phyloP scores from a whole-genome alignment of 1,140 invertebrate species.

The Drosophila neocordata region DNA sequence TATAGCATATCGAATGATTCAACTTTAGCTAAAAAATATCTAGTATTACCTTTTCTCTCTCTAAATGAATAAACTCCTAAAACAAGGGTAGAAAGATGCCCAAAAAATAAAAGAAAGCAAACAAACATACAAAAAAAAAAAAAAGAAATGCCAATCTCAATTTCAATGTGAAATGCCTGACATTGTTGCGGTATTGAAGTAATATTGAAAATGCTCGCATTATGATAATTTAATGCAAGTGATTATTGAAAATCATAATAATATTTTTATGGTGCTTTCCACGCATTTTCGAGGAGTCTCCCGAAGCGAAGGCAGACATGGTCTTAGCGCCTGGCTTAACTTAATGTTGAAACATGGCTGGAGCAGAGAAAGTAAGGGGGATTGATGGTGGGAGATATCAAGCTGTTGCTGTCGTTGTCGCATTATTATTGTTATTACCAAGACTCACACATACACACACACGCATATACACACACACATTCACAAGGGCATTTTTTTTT shows the following conservation, averaged over 20 bases:
- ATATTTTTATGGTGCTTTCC: constrained; percentile 68
- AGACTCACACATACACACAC: constrained; percentile 41
- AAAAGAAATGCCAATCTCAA: constrained; percentile 7
- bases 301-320: constrained; percentile 16
- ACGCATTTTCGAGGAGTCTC: constrained; percentile 28
- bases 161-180: constrained; percentile 20
- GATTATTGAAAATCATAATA: constrained; percentile 81
- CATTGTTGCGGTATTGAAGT: constrained; percentile 41
- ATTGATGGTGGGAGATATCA: constrained; percentile 12
- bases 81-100: not conserved
- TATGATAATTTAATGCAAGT: constrained; percentile 79
- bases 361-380: not conserved
- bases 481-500: constrained; percentile 51
- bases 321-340: constrained; percentile 27
- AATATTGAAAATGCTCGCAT: constrained; percentile 74
- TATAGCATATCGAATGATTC: too few relatives aligned
- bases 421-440: constrained; percentile 81
- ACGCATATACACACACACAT: not conserved
- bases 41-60: not conserved
- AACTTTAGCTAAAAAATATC: too few relatives aligned
- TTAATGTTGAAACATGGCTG: constrained; percentile 34
- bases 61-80: not conserved
- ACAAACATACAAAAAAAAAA: too few relatives aligned
- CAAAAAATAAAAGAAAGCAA: constrained; percentile 41
- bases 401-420: constrained; percentile 70